A percentile compares a stretch with the other conserved stretches of the same genome.
Conservation (phyloP, 2,888 invertebrate genomes). For the Amiota mariae region DNA sequence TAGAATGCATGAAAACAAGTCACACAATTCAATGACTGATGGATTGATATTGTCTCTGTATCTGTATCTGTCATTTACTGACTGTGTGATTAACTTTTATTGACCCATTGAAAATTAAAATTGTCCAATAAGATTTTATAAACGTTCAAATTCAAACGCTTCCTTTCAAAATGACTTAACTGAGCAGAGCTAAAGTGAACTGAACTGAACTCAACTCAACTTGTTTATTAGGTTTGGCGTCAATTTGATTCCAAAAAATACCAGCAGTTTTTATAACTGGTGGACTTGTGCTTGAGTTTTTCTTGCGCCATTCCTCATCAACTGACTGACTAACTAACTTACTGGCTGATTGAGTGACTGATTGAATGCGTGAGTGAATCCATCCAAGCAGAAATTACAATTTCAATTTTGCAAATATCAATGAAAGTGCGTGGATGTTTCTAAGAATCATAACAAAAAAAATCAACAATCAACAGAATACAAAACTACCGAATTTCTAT, state of each 20-base stretch:
- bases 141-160: background rate
- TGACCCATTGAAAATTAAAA: too few relatives aligned
- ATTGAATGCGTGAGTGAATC: background rate
- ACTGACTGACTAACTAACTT: too few relatives aligned
- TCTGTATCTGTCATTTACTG: too few relatives aligned
- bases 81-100: too few relatives aligned
- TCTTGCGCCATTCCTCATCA: too few relatives aligned
- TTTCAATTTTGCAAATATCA: conserved; percentile 33
- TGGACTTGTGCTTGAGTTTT: too few relatives aligned
- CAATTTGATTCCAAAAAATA: background rate
- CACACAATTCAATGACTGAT: too few relatives aligned
- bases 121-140: too few relatives aligned
- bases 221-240: background rate
- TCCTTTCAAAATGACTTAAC: background rate
- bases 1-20: too few relatives aligned
- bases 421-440: background rate
- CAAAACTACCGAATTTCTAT: background rate
- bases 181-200: background rate
- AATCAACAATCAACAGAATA: background rate
- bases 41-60: too few relatives aligned
- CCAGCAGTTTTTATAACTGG: too few relatives aligned
- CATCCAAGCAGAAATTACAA: conserved; percentile 35
- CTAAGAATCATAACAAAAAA: background rate
- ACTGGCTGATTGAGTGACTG: background rate
- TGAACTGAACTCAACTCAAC: background rate